Conservation (phyloP, 2,113 vertebrate species). For the Hyla sarda region DNA sequence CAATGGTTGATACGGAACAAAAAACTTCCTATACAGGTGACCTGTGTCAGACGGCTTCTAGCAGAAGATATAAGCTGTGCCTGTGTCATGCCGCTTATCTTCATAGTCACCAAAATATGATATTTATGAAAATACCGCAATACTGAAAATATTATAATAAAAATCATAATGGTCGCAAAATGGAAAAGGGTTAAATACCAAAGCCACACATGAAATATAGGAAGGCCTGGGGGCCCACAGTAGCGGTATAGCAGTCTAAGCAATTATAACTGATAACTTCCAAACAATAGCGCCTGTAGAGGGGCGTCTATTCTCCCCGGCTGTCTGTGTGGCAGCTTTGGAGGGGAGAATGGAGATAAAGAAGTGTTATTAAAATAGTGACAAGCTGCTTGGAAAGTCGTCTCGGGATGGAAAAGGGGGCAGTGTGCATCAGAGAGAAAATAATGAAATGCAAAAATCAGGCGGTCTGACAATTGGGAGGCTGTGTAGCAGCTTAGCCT, state of each 20-base stretch:
- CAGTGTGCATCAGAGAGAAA: slow-evolving; percentile 80
- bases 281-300: slow-evolving; percentile 65
- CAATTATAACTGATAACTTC: slow-evolving; percentile 69
- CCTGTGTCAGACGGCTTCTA: too few relatives aligned
- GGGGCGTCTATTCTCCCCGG: not conserved
- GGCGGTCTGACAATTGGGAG: slow-evolving; percentile 85
- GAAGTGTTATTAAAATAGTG: slow-evolving; percentile 83
- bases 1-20: not conserved
- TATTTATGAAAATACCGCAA: not conserved
- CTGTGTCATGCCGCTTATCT: too few relatives aligned
- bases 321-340: slow-evolving; percentile 72
- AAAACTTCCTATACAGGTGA: too few relatives aligned
- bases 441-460: slow-evolving; percentile 92
- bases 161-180: not conserved
- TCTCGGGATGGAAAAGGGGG: slow-evolving; percentile 73
- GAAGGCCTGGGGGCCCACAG: not conserved
- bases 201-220: not conserved
- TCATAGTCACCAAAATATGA: not conserved
- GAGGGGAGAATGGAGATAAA: slow-evolving; percentile 78
- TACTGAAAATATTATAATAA: not conserved
- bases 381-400: slow-evolving; percentile 71
- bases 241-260: not conserved
- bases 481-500: slow-evolving; percentile 95
- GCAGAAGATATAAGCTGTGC: too few relatives aligned
- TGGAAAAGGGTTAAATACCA: not conserved